Base-by-base conservation (phyloP, 2,113 vertebrate genomes). In the Dolichallabes microphthalmus region DNA sequence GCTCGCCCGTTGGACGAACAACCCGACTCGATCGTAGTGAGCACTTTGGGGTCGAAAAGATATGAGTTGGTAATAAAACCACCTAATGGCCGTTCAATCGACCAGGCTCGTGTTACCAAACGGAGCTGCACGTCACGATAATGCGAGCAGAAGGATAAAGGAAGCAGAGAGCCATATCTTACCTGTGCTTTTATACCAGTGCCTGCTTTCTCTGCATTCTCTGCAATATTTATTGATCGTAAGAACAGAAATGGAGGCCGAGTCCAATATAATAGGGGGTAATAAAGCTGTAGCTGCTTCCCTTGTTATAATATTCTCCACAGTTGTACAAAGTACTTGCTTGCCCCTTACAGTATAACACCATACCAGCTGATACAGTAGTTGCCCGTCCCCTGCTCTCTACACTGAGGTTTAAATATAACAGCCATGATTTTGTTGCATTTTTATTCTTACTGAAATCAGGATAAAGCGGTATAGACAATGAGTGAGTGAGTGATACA, bases 121-220 rank as follows among this genome's bases (percentile, higher is more conserved):
- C 57, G 35, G 32, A 27, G 22, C 58, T 13, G 19, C 76, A 60
- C 15, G 39, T 80, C 78, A 63, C 17, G 32, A n/a, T 45, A 61
- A 80, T 63, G 58, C 17, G 58, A 45, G 35, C 32, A 30, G 13
- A 45, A 50, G 78, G 35, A 80, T n/a, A 80, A 80, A 63, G 20
- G 35, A 11, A n/a, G 78, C 78, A 15, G 35, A 63, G 58, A 63
- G 22, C 39, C 32, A 80, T n/a, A 15, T 61, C 78, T 45, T 45
- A 80, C 78, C 78, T 80, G 58, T 63, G 78, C 35, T 61, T 83
- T 83, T 50, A 83, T 35, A 61, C 52, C 32, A 27, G 15, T 58
- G 32, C 32, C 10, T 83, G 45, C 68, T 39, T 73, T 45, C 53
- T 39, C 5, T 22, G 7, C 57, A 58, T 10, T 15, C 81, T n/a